phyloP scores from a whole-genome alignment of 1,140 invertebrate genomes.

The Daktulosphaira vitifoliae region DNA sequence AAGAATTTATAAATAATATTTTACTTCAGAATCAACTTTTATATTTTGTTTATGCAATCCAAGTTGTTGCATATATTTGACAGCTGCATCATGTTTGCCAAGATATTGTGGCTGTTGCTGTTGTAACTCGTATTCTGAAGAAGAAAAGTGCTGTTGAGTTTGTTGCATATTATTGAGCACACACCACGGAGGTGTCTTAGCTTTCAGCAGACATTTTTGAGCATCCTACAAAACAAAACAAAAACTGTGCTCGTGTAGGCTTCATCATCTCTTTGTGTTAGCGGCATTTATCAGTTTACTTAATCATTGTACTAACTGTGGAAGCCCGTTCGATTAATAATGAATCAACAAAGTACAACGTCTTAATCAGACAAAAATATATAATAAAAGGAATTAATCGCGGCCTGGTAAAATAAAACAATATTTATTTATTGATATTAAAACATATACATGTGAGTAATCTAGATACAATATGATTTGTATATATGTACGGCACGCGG shows the following conservation, averaged over 20 bases:
- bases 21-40: conserved; percentile 17
- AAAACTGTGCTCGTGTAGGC: too few relatives aligned
- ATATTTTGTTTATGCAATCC: conserved; percentile 18
- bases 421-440: conserved; percentile 19
- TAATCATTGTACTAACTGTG: too few relatives aligned
- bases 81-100: conserved; percentile 19
- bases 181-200: neutral
- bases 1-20: neutral
- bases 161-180: conserved; percentile 19
- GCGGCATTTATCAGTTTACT: too few relatives aligned
- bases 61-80: conserved; percentile 32
- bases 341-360: neutral
- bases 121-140: conserved; percentile 19
- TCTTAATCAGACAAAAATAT: neutral
- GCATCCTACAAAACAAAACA: too few relatives aligned
- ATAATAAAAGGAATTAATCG: conserved; percentile 8
- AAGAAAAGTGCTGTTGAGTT: conserved; percentile 14
- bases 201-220: too few relatives aligned
- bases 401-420: conserved; percentile 12
- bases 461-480: conserved; percentile 7
- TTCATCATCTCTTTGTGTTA: too few relatives aligned
- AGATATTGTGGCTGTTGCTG: conserved; percentile 32
- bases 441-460: neutral
- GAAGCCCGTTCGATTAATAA: conserved; percentile 3
- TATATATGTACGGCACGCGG: neutral